Conservation (phyloP, 2,113 vertebrate species). For the Peromyscus californicus region DNA sequence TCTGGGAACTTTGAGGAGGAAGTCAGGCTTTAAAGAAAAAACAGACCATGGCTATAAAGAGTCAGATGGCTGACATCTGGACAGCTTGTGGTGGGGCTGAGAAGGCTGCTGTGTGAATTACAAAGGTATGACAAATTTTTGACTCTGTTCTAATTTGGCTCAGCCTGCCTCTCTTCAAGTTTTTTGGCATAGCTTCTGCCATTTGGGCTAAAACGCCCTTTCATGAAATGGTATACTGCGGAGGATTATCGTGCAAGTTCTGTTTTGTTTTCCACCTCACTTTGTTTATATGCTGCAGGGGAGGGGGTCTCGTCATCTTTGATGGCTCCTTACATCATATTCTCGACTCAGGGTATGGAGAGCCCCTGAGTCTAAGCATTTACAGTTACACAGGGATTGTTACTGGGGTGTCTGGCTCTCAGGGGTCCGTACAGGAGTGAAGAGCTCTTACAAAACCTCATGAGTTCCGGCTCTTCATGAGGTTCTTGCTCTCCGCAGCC, state of each 20-base stretch:
- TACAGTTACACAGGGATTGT: not conserved
- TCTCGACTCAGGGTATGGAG: not conserved
- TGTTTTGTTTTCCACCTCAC: constrained; percentile 83
- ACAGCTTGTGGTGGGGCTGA: constrained; percentile 42
- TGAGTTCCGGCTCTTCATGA: not conserved
- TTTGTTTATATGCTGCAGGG: constrained; percentile 80
- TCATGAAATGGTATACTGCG: constrained; percentile 56
- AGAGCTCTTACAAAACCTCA: not conserved
- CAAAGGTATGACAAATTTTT: constrained; percentile 78
- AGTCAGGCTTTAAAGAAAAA: constrained; percentile 54
- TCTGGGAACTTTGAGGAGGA: constrained; percentile 53
- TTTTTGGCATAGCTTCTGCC: constrained; percentile 68
- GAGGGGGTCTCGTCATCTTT: constrained; percentile 51
- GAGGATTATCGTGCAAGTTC: constrained; percentile 66
- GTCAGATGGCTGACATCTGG: constrained; percentile 75
- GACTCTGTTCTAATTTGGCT: constrained; percentile 76
- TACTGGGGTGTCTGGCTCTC: not conserved
- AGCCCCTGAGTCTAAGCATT: not conserved
- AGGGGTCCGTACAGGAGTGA: not conserved
- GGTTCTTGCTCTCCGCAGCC: not conserved
- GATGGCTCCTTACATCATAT: constrained; percentile 62
- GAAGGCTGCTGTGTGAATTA: constrained; percentile 49
- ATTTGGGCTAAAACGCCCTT: constrained; percentile 61
- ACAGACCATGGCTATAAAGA: constrained; percentile 68
- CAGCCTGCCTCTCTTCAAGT: constrained; percentile 73